Conservation (phyloP, 1,140 invertebrate genomes). For the Cherax quadricarinatus region DNA sequence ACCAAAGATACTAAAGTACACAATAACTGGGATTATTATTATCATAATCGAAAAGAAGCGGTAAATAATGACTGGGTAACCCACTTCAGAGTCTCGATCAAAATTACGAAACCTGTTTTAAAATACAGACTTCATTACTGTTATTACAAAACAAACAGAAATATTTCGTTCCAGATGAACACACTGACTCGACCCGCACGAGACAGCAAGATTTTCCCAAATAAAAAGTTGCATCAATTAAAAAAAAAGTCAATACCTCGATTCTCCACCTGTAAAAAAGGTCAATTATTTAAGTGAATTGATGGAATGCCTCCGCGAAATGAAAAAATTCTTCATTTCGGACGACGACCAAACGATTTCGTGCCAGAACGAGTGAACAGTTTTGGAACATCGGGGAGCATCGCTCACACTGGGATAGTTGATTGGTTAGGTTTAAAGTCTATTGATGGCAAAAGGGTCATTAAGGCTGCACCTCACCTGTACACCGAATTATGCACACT, state of each 20-base stretch:
- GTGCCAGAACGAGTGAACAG: not conserved
- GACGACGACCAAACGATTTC: conserved; percentile 2
- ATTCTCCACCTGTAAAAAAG: not conserved
- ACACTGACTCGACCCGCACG: conserved; percentile 5
- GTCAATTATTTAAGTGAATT: conserved; percentile 17
- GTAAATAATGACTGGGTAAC: too few relatives aligned
- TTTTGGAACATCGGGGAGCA: not conserved
- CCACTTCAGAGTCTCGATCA: too few relatives aligned
- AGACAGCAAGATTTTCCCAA: not conserved
- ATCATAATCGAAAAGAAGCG: too few relatives aligned
- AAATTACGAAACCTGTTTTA: too few relatives aligned
- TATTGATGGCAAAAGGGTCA: too few relatives aligned
- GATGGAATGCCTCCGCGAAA: not conserved
- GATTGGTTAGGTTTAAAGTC: too few relatives aligned
- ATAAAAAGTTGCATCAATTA: not conserved
- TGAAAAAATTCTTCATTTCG: conserved; percentile 26
- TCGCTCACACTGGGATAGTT: not conserved
- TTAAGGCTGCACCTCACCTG: too few relatives aligned
- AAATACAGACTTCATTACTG: too few relatives aligned
- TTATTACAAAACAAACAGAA: conserved; percentile 3
- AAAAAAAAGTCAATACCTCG: not conserved
- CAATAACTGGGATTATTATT: too few relatives aligned
- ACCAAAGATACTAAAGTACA: too few relatives aligned
- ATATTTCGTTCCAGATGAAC: conserved; percentile 8
- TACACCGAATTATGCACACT: too few relatives aligned